Percentiles rank a stretch among this genome's conserved stretches.
These are phyloP conservation scores for Silvanus unidentatus DNA, from an alignment of 2,888 invertebrate species.

Conservation along the genomic window DNA sequence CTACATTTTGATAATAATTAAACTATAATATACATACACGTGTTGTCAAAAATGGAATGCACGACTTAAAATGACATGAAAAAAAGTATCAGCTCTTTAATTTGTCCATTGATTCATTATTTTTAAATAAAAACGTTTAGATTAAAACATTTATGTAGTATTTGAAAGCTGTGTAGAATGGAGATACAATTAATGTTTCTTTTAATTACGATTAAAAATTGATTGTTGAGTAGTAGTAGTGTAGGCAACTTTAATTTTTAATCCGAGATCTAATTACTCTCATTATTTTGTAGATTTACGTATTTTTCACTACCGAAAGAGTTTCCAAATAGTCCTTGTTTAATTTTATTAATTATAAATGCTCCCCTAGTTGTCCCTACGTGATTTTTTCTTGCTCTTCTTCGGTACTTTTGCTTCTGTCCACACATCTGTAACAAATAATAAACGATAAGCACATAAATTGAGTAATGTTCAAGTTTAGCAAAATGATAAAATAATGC, in stretches of 20 bases:
- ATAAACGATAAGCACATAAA: no score
- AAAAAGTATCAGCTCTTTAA: no score
- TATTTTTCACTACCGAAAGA: background rate
- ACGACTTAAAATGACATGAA: slow-evolving; percentile 1
- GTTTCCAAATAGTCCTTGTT: background rate
- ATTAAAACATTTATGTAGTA: no score
- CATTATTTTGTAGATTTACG: background rate
- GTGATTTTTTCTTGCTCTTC: slow-evolving; percentile 71
- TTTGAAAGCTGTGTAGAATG: no score
- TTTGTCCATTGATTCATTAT: no score
- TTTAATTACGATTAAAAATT: no score
- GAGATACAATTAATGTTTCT: no score
- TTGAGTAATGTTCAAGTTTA: no score
- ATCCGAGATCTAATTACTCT: background rate
- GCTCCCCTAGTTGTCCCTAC: slow-evolving; percentile 58
- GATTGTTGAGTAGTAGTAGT: no score
- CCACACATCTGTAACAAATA: slow-evolving; percentile 58
- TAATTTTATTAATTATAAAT: background rate
- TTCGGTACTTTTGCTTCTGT: slow-evolving; percentile 67
- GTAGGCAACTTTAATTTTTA: background rate
- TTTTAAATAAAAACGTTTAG: no score
- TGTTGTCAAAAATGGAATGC: slow-evolving; percentile 19
- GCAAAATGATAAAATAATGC: no score
- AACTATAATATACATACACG: slow-evolving; percentile 11
- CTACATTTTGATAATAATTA: background rate